phyloP scores from a whole-genome alignment of 1,140 invertebrate species.

The Zophobas morio region DNA sequence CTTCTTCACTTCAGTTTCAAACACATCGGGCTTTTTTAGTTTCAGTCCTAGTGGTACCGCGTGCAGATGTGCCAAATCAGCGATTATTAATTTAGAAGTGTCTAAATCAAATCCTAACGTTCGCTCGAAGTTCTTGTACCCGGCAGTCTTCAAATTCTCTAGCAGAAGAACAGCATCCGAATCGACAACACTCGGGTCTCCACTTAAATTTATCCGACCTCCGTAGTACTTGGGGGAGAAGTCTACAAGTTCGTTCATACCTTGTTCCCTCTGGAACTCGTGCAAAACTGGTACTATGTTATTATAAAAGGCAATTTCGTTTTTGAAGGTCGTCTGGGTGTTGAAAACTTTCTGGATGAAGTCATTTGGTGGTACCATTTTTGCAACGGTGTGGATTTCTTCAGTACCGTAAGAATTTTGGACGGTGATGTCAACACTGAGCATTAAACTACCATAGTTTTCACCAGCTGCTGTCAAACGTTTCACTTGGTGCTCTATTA shows the following conservation, averaged over 20 bases:
- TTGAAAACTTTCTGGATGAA: constrained; percentile 65
- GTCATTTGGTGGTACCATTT: constrained; percentile 65
- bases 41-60: constrained; percentile 66
- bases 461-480: constrained; percentile 71
- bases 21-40: constrained; percentile 66
- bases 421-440: constrained; percentile 65
- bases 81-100: constrained; percentile 62
- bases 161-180: constrained; percentile 62
- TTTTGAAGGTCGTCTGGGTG: constrained; percentile 65
- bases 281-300: constrained; percentile 54
- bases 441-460: constrained; percentile 74
- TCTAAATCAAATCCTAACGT: constrained; percentile 64
- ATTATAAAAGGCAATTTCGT: constrained; percentile 61
- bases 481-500: constrained; percentile 22
- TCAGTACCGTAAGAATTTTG: constrained; percentile 53
- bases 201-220: constrained; percentile 50
- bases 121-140: constrained; percentile 62
- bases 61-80: constrained; percentile 66
- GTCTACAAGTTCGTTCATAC: constrained; percentile 41
- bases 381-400: constrained; percentile 66
- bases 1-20: constrained; percentile 62
- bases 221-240: constrained; percentile 56
- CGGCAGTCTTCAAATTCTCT: constrained; percentile 64
- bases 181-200: constrained; percentile 53
- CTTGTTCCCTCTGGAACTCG: constrained; percentile 51